Base-by-base conservation (phyloP, 2,888 invertebrate genomes). In the Sycophila texana region DNA sequence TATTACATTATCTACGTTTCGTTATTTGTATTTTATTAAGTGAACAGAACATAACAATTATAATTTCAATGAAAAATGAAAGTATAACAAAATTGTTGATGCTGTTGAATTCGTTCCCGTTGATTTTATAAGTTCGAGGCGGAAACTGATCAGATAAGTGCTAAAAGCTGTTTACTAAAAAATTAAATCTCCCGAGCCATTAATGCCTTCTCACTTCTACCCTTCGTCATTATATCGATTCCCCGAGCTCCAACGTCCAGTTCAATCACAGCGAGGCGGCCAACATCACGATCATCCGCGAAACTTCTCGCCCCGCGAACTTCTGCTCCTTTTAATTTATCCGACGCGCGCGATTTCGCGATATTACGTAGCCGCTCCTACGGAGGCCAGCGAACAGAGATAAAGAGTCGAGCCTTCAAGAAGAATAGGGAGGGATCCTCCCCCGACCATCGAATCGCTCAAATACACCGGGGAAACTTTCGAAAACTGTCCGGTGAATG, bases 401-500 rank as follows among this genome's bases (percentile, higher is more conserved):
- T 5, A 63, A 12, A 18, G 18, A 18, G 39, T 5, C 3, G 53
- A 4, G 12, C 26, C 26, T 26, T 26, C 26, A 26, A 26, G 51
- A 72, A 18, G 14, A 49, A 39, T n/a, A 53, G 22, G 12, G 47
- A 68, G 20, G 53, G 53, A 53, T 60, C 30, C 18, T 39, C 53
- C 49, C 30, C 18, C 26, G 53, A 20, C 22, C 10, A 39, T 39
- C 20, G 61, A 66, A 72, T 73, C 60, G 55, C 39, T 55, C 22
- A 57, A 74, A 63, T 68, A 20, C 30, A 66, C 18, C 53, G 30
- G 18, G 22, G 26, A 55, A 79, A 75, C 53, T 76, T 76, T 79
- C 55, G 53, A 75, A 39, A 79, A 79, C 61, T 71, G 75, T 75
- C 79, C 79, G n/a, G 72, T 39, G 74, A 80, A 77, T 80, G 74